Base-by-base conservation (phyloP, 2,888 invertebrate genomes). In the Panzeria rudis region DNA sequence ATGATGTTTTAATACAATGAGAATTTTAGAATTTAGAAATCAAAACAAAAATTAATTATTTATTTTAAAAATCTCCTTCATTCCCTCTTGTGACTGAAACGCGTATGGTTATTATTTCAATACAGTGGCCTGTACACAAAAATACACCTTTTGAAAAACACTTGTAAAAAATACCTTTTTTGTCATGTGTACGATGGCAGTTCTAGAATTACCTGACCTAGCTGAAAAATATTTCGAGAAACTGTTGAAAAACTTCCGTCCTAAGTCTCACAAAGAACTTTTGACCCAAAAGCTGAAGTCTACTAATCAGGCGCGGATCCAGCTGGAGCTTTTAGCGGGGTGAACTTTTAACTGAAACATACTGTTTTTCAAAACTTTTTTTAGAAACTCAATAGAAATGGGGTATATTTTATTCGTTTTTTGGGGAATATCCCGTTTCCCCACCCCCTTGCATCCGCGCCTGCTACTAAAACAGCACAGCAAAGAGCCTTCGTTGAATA, bases 21-120 rank as follows among this genome's bases (percentile, higher is more conserved):
- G 84, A 66, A 69, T 76, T 80, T 82, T 83, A 73, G 62, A 83
- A 83, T 83, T 83, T 78, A 64, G 75, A 72, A 75, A 78, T 71
- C 68, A 76, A 76, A 82, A 71, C 80, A 81, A 71, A 80, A 82
- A 52, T 56, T 41, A 75, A 79, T 85, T 85, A 79, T 85, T 82
- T 79, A 75, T 59, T 82, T 82, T 78, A 82, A 59, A 69, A 75
- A 62, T 41, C 52, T 20, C 59, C 35, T 62, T 44, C 52, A 8
- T 35, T 69, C 17, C 11, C 13, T 32, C 32, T 52, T 20, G 20
- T 29, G 41, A 54, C 23, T 50, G 41, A 64, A 62, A 75, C 38
- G 47, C 62, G 35, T n/a, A 68, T 20, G 77, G 72, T 84, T 73
- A 77, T 73, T 84, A 78, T 69, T 71, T 78, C 50, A 76, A 71